A percentile compares a stretch with the other conserved stretches of the same genome.
phyloP scores from a whole-genome alignment of 2,113 vertebrate species.

The Nesogale talazaci region DNA sequence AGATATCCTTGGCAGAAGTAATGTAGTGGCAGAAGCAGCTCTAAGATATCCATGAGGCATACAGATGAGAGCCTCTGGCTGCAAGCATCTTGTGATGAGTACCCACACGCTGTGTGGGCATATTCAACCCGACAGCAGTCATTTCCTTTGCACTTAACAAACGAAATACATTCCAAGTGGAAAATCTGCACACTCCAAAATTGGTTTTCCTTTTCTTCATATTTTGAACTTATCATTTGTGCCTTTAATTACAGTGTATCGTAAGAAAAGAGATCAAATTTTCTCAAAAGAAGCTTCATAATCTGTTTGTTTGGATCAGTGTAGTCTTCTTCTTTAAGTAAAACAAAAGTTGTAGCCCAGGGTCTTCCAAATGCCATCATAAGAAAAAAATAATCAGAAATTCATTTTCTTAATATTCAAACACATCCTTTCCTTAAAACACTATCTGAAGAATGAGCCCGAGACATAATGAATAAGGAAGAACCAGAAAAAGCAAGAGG shows the following conservation, averaged over 20 bases:
- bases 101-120: not conserved
- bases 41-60: not conserved
- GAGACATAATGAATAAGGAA: not conserved
- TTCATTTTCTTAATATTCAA: slow-evolving; percentile 15
- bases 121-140: not conserved
- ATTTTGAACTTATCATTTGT: slow-evolving; percentile 19
- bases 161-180: not conserved
- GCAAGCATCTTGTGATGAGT: not conserved
- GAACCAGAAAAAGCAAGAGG: slow-evolving; percentile 3
- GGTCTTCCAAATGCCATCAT: not conserved
- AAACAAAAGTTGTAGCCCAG: not conserved
- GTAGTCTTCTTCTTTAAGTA: not conserved
- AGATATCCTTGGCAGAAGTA: slow-evolving; percentile 34
- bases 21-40: not conserved
- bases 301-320: not conserved
- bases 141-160: not conserved
- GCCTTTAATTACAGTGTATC: not conserved
- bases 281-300: slow-evolving; percentile 25
- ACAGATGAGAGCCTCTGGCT: not conserved
- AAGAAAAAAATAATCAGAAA: not conserved
- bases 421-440: not conserved
- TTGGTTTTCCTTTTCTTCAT: not conserved
- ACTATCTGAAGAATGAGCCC: not conserved
- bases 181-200: slow-evolving; percentile 21
- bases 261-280: not conserved